Percentiles rank a stretch among this genome's conserved stretches.
Evolutionary conservation across 2,888 invertebrate species (phyloP).

Genomic region (Drosophila kuntzei): DNA sequence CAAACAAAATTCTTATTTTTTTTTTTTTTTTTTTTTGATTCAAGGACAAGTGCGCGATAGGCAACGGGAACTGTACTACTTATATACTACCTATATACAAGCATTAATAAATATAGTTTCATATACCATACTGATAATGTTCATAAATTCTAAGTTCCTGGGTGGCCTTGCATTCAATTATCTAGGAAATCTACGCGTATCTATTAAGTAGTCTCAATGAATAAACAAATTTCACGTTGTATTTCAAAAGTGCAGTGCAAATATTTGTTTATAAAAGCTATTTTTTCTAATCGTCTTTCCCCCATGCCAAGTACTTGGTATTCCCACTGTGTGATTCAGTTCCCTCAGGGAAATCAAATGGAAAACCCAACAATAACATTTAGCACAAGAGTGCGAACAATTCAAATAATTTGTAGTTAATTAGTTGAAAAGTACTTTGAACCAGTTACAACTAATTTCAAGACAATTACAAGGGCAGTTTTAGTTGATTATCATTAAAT

Average conservation of each 20-base stretch:
- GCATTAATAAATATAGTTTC: slow-evolving; percentile 8
- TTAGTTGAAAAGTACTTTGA: background rate
- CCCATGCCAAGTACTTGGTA: background rate
- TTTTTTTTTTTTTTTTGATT: too few species aligned
- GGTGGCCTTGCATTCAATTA: slow-evolving; percentile 46
- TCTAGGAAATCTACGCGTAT: slow-evolving; percentile 67
- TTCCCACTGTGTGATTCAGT: slow-evolving; percentile 7
- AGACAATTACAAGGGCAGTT: background rate
- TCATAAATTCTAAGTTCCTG: slow-evolving; percentile 27
- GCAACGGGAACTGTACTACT: slow-evolving; percentile 64
- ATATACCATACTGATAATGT: slow-evolving; percentile 49
- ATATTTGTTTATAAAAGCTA: slow-evolving; percentile 49
- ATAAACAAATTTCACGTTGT: slow-evolving; percentile 71
- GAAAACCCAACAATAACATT: background rate
- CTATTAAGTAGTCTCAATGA: slow-evolving; percentile 69
- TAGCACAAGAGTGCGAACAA: background rate
- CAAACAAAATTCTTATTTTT: too few species aligned
- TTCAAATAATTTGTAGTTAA: background rate
- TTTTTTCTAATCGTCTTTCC: background rate
- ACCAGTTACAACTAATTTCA: background rate
- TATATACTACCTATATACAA: slow-evolving; percentile 48
- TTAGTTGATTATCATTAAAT: too few species aligned
- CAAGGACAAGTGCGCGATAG: slow-evolving; percentile 74
- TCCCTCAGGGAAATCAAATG: background rate
- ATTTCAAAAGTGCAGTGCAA: slow-evolving; percentile 65